A percentile compares a stretch with the other conserved stretches of the same genome.
Conservation (phyloP, 1,140 invertebrate species). For the Drosophila funebris region DNA sequence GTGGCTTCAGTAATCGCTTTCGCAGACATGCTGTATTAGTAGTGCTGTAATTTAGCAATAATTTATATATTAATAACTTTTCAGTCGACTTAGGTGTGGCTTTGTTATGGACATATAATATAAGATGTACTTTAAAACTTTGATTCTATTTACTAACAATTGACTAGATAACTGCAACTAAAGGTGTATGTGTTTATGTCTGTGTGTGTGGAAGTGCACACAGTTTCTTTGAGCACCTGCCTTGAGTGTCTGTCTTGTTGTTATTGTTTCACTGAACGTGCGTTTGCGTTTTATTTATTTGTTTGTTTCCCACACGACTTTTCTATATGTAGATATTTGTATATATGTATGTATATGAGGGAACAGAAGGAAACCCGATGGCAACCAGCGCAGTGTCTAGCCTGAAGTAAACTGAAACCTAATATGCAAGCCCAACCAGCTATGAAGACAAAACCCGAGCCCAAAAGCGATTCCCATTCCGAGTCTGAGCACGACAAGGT, state of each 20-base stretch:
- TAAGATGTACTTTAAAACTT: constrained; percentile 72
- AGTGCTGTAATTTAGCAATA: constrained; percentile 28
- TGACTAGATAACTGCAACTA: constrained; percentile 46
- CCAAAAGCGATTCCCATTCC: constrained; percentile 21
- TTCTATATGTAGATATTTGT: background rate
- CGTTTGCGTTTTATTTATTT: constrained; percentile 46
- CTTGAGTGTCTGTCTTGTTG: constrained; percentile 33
- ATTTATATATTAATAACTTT: no score
- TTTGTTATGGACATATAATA: constrained; percentile 21
- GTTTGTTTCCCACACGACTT: constrained; percentile 29
- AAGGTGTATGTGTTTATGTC: background rate
- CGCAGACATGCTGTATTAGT: constrained; percentile 92
- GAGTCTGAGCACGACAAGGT: background rate
- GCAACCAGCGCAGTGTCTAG: constrained; percentile 66
- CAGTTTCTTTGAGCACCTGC: constrained; percentile 33
- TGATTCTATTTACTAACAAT: constrained; percentile 78
- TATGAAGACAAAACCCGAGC: constrained; percentile 51
- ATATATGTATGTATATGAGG: background rate
- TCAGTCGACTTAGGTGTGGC: constrained; percentile 42
- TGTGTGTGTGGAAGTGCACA: constrained; percentile 44
- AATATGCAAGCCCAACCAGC: constrained; percentile 53
- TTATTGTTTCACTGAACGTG: constrained; percentile 16
- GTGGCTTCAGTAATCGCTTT: constrained; percentile 98
- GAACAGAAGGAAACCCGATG: background rate
- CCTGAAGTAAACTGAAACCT: constrained; percentile 71